Percentiles rank a stretch among this genome's conserved stretches.
Conservation (phyloP, 2,888 invertebrate species). For the Drosophila paracracens region DNA sequence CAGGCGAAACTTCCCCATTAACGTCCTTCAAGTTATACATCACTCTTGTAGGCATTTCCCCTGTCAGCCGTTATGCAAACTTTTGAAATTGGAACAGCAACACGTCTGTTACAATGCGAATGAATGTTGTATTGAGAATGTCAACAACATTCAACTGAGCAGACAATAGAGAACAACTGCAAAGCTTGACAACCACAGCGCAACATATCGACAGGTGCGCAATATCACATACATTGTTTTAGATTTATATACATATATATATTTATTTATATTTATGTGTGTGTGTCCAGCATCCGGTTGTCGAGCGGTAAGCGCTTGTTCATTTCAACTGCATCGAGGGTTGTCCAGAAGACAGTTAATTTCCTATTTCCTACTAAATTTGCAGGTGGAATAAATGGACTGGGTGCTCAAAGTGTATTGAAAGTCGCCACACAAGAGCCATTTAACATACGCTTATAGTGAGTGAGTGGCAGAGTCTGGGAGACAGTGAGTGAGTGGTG, state of each 20-base stretch:
- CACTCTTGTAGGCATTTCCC: neutral
- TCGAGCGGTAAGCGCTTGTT: constrained; percentile 16
- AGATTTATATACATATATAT: constrained; percentile 1
- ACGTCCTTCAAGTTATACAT: neutral
- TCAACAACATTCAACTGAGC: constrained; percentile 34
- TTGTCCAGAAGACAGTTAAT: constrained; percentile 77
- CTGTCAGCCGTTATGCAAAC: neutral
- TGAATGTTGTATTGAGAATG: constrained; percentile 36
- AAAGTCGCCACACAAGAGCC: neutral
- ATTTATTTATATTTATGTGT: neutral
- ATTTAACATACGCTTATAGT: neutral
- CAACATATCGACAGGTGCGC: constrained; percentile 25
- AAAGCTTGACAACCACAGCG: constrained; percentile 22
- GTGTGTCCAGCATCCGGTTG: constrained; percentile 42
- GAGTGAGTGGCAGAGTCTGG: too few species aligned
- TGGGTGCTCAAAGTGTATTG: constrained; percentile 1
- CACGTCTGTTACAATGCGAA: constrained; percentile 28
- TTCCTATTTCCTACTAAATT: constrained; percentile 80
- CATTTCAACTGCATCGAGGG: constrained; percentile 16
- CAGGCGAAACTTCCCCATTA: neutral
- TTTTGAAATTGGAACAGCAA: constrained; percentile 8
- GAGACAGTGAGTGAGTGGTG: constrained; percentile 2
- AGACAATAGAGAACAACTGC: constrained; percentile 10
- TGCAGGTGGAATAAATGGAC: constrained; percentile 57
- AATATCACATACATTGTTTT: neutral